Evolutionary conservation across 2,113 vertebrate genomes (phyloP), one percentile per base, ranked within the genome.

Genomic region (Cyphomyrus plagiostoma): DNA sequence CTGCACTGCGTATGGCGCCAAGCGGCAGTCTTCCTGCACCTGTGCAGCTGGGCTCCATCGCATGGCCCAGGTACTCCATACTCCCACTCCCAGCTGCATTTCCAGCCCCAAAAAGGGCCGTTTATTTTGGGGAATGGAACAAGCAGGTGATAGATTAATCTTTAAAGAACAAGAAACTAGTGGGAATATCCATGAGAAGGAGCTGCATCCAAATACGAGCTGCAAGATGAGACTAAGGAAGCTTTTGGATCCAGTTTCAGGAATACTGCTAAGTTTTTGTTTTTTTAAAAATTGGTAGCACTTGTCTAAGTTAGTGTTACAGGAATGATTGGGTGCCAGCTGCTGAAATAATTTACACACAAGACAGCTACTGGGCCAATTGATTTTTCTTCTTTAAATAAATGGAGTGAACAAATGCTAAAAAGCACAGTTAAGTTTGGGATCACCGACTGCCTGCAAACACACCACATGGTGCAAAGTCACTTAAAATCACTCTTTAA

Each of bases 231-330:
- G n/a, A 9, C 85, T 53, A 17, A 88, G 13, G 39, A 19, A 39
- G 53, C 35, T 42, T 88, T 62, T 45, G 19, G 35, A 42, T 66
- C 74, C 45, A 84, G 42, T 23, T 66, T 88, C 35, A 87, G 52
- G 86, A 56, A 58, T 58, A 62, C 86, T 35, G 9, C 45, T 19
- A 82, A 46, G 4, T 30, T 53, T 26, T 66, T 52, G 19, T 3
- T 70, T 23, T 42, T 19, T 77, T 30, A 15, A 35, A 15, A 17
- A 39, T 19, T 42, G 74, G 87, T 39, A 88, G 53, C 87, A 46
- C 30, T 17, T 58, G 87, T 39, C 87, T 17, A 88, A 88, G 23
- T 66, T 88, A 88, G 87, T 88, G 87, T 88, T 88, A 88, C 53
- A 88, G 39, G 87, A 88, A 88, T 66, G 56, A 45, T 46, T 48